Base-by-base conservation (phyloP, 2,888 invertebrate species). In the Troides helena region DNA sequence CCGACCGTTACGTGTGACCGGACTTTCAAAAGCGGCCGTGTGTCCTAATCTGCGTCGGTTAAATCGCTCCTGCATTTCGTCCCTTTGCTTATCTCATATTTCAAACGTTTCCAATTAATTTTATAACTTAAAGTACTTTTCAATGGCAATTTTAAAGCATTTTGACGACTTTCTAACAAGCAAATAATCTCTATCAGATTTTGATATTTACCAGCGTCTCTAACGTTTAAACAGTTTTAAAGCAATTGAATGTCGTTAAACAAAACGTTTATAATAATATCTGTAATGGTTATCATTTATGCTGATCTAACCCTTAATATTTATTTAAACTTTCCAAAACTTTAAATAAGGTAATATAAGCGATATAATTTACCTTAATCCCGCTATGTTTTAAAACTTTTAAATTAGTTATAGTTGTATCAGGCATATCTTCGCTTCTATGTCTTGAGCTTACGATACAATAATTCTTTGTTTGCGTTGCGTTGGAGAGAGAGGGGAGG, bases 41-140 rank as follows among this genome's bases (percentile, higher is more conserved):
- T 77, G 82, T 84, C 72, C 69, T 75, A 76, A 80, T 81, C 78
- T 77, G 75, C 76, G 70, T 78, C 74, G 77, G 73, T 76, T 77
- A 76, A 71, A 67, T 68, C 71, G 63, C 67, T 63, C 56, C 68
- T 68, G 68, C 69, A 46, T 68, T 25, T 68, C 53, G 50, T 23
- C 10, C 23, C 59, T 62, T 68, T 68, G 46, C 57, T 21, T 68
- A 64, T 64, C 64, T 64, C 60, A 64, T 64, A 68, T 60, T 73
- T 74, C 72, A 72, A 71, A 68, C 68, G 63, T 57, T 62, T 57
- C 17, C 21, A 43, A 53, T 61, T 69, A 43, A 43, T 53, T 62
- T 57, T 64, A 0, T 58, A 2, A 58, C 23, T 1, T 58, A 53
- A 53, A n/a, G 6, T 7, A n/a, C 7, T n/a, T 53, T 53, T 53